Conservation (phyloP, 2,113 vertebrate species). For the Orthonyx spaldingii region DNA sequence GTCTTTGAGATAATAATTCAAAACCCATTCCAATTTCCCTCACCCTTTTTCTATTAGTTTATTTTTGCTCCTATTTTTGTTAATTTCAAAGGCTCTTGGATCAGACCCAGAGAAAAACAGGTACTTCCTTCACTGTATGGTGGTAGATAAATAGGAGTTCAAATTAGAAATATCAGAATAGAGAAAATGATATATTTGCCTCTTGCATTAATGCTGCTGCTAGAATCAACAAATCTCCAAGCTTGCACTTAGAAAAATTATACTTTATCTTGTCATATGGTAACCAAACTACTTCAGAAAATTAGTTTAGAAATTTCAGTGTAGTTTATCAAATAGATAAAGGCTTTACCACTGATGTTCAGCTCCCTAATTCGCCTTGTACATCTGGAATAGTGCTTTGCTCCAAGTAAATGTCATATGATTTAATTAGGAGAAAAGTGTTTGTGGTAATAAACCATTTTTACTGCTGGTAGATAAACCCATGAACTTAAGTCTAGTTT, state of each 20-base stretch:
- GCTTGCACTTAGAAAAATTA: slow-evolving; percentile 29
- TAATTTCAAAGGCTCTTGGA: background rate
- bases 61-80: background rate
- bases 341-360: background rate
- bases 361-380: background rate
- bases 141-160: background rate
- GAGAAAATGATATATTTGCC: background rate
- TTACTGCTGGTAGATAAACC: background rate
- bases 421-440: slow-evolving; percentile 15
- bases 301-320: background rate
- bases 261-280: background rate
- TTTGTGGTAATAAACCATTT: background rate
- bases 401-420: background rate
- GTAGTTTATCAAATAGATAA: slow-evolving; percentile 9
- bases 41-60: background rate
- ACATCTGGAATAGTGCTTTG: background rate
- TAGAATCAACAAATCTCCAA: background rate
- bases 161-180: background rate
- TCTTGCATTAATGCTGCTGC: background rate
- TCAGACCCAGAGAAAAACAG: background rate
- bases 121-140: background rate
- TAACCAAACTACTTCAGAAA: slow-evolving; percentile 21
- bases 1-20: background rate
- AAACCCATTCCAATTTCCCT: background rate
- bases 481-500: background rate